Percentiles rank a stretch among this genome's conserved stretches.
Conservation (phyloP, 1,140 invertebrate species). For the honey bee (Apis mellifera) region Amel_HAv3.1 CM009931.2:5787501-5788000, state of each 20-base stretch:
- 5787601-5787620: not conserved
- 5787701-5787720: not conserved
- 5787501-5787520: not conserved
- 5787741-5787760: not conserved
- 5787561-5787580: too few species aligned
- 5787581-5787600: too few species aligned
- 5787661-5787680: not conserved
- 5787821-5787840: conserved; percentile 10
- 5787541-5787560: too few species aligned
- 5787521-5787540: not conserved
- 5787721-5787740: not conserved
- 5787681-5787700: not conserved
- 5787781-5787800: not conserved
- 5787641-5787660: too few species aligned
- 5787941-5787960: not conserved
- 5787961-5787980: not conserved
- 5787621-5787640: too few species aligned
- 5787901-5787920: not conserved
- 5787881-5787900: too few species aligned
- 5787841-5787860: conserved; percentile 6
- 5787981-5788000: not conserved
- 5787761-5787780: not conserved
- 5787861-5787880: not conserved
- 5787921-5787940: not conserved
- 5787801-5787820: not conserved